Percentiles rank a stretch among this genome's conserved stretches.
phyloP scores from a whole-genome alignment of 2,797 vertebrate genomes.

The Echeneis naucrates region DNA sequence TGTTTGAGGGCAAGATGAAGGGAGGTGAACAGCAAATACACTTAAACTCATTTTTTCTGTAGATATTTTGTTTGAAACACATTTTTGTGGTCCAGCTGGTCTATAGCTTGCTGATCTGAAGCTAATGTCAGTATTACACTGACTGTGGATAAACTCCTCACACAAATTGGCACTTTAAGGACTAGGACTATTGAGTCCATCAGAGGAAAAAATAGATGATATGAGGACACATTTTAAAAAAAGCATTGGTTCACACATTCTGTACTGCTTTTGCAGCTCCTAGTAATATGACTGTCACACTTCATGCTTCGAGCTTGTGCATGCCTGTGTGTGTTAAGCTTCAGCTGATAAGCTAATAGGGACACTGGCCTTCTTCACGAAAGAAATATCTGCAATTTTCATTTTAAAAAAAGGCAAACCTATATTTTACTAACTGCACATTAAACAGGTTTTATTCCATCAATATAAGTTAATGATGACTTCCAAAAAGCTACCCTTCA shows the following conservation, averaged over 20 bases:
- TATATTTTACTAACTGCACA: background rate
- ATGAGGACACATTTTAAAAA: background rate
- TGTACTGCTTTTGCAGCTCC: background rate
- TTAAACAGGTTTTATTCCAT: background rate
- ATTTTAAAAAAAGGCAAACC: too few species aligned
- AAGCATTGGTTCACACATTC: slow-evolving; percentile 3
- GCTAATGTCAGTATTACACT: too few species aligned
- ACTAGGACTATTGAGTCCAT: slow-evolving; percentile 36
- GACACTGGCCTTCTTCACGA: background rate
- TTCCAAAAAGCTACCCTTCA: too few species aligned
- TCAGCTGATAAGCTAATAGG: background rate
- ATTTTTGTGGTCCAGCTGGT: too few species aligned
- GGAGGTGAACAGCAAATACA: too few species aligned
- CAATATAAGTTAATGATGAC: too few species aligned
- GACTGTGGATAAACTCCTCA: too few species aligned
- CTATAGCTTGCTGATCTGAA: too few species aligned
- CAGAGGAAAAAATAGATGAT: slow-evolving; percentile 11
- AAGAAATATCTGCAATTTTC: background rate
- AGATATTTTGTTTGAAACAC: too few species aligned
- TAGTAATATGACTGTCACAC: background rate
- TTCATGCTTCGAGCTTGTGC: background rate
- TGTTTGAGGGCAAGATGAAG: too few species aligned
- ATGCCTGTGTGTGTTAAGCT: background rate
- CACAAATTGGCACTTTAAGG: background rate
- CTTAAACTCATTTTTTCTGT: too few species aligned